Percentiles rank a stretch among this genome's conserved stretches.
Conservation (phyloP, 2,797 vertebrate species). For the Sebastes hopkinsi region DNA sequence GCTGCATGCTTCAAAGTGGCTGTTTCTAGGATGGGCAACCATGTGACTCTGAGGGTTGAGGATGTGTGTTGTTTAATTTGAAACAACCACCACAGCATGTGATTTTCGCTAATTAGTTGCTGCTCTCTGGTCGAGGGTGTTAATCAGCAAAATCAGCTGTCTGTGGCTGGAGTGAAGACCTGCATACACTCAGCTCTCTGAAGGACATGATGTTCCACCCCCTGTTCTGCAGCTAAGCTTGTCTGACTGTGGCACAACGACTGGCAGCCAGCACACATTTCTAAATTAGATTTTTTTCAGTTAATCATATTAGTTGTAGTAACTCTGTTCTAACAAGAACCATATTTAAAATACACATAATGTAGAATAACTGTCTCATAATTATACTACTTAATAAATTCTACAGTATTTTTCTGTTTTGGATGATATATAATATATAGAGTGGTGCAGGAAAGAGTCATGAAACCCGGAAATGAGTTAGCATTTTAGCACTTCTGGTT, state of each 20-base stretch:
- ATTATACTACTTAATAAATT: neutral
- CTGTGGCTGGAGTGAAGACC: conserved; percentile 20
- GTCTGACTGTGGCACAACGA: conserved; percentile 30
- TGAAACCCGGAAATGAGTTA: too few relatives aligned
- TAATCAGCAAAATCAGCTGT: conserved; percentile 42
- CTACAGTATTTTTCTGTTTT: neutral
- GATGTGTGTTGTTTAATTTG: conserved; percentile 24
- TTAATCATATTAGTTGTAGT: neutral
- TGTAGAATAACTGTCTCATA: neutral
- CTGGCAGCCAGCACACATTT: conserved; percentile 9
- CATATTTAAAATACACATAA: neutral
- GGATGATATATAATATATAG: neutral
- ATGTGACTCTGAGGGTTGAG: conserved; percentile 35
- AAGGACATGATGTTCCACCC: neutral
- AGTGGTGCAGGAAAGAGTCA: too few relatives aligned
- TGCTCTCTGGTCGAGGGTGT: conserved; percentile 7
- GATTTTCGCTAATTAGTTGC: conserved; percentile 44
- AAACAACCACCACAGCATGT: conserved; percentile 28
- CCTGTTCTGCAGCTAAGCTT: conserved; percentile 18
- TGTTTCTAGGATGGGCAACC: conserved; percentile 19
- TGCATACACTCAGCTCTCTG: conserved; percentile 14
- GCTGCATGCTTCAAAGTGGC: conserved; percentile 46
- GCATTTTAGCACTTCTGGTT: too few relatives aligned
- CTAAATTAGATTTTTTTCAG: neutral
- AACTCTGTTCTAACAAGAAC: neutral